phyloP scores from a whole-genome alignment of 92 coral and sea anemone genomes.

The Phenganax stokvisi region DNA sequence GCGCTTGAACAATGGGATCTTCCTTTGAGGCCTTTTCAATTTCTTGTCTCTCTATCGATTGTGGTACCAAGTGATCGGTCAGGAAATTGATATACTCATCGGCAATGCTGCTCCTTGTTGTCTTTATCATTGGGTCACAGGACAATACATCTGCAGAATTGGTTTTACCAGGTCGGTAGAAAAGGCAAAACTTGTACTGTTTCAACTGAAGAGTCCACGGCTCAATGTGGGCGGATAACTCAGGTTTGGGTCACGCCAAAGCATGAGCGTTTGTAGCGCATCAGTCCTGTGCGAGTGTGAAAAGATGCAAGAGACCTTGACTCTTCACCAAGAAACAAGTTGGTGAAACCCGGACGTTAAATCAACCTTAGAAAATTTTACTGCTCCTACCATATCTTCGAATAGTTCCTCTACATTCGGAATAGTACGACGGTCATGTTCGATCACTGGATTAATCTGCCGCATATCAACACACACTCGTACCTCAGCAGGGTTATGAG shows the following conservation, averaged over 20 bases:
- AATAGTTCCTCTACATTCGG: constrained; percentile 44
- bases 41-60: constrained; percentile 36
- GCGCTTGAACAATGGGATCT: constrained; percentile 32
- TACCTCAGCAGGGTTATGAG: background rate
- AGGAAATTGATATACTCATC: constrained; percentile 31
- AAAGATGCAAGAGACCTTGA: constrained; percentile 4
- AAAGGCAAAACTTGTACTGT: background rate
- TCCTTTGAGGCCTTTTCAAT: constrained; percentile 10
- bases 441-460: constrained; percentile 22
- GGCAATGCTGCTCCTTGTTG: constrained; percentile 7
- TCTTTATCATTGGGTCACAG: background rate
- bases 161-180: constrained; percentile 1
- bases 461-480: no score
- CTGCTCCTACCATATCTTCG: constrained; percentile 32
- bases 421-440: constrained; percentile 32
- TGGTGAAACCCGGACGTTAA: constrained; percentile 15
- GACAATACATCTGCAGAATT: constrained; percentile 1
- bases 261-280: constrained; percentile 17
- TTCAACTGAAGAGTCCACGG: no score
- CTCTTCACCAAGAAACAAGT: background rate
- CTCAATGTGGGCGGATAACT: no score
- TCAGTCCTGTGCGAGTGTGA: constrained; percentile 7
- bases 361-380: constrained; percentile 7
- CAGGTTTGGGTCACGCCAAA: background rate
- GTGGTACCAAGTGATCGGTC: constrained; percentile 34